A percentile compares a stretch with the other conserved stretches of the same genome.
Evolutionary conservation across 2,888 invertebrate species (phyloP).

Genomic region (Heliconius ismenius): DNA sequence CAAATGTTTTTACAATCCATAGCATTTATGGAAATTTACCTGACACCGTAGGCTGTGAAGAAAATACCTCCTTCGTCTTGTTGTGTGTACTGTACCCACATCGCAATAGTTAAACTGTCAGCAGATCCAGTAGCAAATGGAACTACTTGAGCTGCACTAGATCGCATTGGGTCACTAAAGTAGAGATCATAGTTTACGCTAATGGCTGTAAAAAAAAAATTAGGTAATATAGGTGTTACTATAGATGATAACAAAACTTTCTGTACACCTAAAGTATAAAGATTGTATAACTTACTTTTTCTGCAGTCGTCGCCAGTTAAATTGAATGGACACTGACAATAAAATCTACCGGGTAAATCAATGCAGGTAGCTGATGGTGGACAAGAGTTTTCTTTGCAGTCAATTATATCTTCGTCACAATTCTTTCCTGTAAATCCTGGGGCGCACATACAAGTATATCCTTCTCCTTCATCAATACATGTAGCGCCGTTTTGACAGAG

Average conservation of each 20-base stretch:
- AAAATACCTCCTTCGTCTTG: constrained; percentile 96
- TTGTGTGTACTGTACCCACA: constrained; percentile 98
- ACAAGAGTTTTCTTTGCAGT: constrained; percentile 96
- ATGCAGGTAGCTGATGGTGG: constrained; percentile 96
- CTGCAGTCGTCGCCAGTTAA: constrained; percentile 97
- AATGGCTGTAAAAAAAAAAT: constrained; percentile 85
- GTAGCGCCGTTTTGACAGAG: constrained; percentile 97
- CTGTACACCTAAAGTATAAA: background rate
- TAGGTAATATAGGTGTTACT: background rate
- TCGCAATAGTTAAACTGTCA: constrained; percentile 91
- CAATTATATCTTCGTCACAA: constrained; percentile 94
- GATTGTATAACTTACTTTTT: constrained; percentile 86
- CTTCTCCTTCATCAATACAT: constrained; percentile 92
- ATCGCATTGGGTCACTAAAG: constrained; percentile 94
- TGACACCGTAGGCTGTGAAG: constrained; percentile 95
- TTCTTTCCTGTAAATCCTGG: constrained; percentile 90
- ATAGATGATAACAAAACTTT: background rate
- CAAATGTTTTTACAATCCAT: too few relatives aligned
- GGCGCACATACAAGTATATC: constrained; percentile 93
- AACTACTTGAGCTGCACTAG: constrained; percentile 95
- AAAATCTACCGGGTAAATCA: constrained; percentile 93
- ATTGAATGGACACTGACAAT: constrained; percentile 98
- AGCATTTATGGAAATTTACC: constrained; percentile 70
- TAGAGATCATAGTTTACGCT: constrained; percentile 98
- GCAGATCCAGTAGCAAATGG: constrained; percentile 91